phyloP scores from a whole-genome alignment of 2,797 vertebrate genomes.

The Molossus molossus region DNA sequence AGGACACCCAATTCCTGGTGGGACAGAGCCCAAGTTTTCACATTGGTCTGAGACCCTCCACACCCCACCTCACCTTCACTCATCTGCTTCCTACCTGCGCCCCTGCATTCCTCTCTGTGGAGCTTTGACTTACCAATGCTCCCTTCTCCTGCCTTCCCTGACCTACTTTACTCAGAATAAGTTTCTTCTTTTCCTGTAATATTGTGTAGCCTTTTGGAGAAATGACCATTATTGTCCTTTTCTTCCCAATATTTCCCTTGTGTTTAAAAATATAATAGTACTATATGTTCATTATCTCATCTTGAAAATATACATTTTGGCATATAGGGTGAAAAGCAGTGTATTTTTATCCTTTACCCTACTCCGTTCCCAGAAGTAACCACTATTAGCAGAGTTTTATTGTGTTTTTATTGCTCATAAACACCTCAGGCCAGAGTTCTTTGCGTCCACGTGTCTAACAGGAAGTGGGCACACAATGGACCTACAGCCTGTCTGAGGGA shows the following conservation, averaged over 20 bases:
- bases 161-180: background rate
- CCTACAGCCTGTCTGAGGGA: background rate
- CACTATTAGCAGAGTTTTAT: background rate
- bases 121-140: background rate
- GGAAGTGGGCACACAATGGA: background rate
- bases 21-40: slow-evolving; percentile 2
- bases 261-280: slow-evolving; percentile 49
- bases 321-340: background rate
- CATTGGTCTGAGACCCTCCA: fast-evolving
- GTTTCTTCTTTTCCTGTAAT: background rate
- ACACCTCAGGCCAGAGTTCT: background rate
- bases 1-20: background rate
- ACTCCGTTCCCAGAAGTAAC: slow-evolving; percentile 36
- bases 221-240: background rate
- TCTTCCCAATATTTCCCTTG: background rate
- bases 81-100: background rate
- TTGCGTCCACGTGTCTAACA: background rate
- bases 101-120: background rate
- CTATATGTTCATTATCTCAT: background rate
- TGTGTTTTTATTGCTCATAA: slow-evolving; percentile 13
- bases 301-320: slow-evolving; percentile 21
- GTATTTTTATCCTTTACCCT: background rate
- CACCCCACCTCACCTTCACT: no score
- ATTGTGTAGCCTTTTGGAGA: slow-evolving; percentile 3
- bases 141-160: background rate